phyloP scores from a whole-genome alignment of 2,888 invertebrate species.

The Actias luna region DNA sequence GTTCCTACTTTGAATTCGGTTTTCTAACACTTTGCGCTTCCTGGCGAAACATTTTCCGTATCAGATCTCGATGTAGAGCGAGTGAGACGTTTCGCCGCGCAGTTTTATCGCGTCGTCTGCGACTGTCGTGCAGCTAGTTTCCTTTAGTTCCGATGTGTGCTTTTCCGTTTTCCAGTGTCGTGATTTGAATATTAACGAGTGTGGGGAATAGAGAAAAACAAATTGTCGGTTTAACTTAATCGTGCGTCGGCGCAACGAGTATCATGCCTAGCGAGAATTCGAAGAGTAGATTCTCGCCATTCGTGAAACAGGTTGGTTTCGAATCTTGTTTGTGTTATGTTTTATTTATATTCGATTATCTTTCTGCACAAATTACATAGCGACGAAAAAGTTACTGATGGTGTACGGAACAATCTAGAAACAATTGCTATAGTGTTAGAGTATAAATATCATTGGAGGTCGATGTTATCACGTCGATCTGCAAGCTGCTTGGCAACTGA shows the following conservation, averaged over 20 bases:
- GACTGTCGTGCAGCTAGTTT: too few species aligned
- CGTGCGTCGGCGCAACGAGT: background rate
- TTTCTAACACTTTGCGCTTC: background rate
- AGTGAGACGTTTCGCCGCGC: background rate
- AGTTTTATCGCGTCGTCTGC: background rate
- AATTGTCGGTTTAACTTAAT: background rate
- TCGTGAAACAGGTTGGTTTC: conserved; percentile 41
- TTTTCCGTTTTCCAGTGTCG: background rate
- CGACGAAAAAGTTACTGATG: too few species aligned
- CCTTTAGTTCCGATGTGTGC: too few species aligned
- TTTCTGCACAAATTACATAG: background rate
- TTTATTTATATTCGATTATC: background rate
- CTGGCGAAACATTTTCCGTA: background rate
- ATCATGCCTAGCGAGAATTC: conserved; percentile 25
- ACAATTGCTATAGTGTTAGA: too few species aligned
- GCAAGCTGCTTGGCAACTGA: too few species aligned
- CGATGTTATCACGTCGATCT: too few species aligned
- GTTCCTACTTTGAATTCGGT: background rate
- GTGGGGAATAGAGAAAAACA: background rate
- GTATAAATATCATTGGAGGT: too few species aligned
- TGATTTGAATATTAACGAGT: background rate
- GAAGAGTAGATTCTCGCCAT: conserved; percentile 33
- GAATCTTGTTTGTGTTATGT: background rate
- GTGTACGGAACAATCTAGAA: too few species aligned
- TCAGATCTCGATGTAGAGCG: background rate